Conservation (phyloP, 2,888 invertebrate genomes). For the Macrophya alboannulata region DNA sequence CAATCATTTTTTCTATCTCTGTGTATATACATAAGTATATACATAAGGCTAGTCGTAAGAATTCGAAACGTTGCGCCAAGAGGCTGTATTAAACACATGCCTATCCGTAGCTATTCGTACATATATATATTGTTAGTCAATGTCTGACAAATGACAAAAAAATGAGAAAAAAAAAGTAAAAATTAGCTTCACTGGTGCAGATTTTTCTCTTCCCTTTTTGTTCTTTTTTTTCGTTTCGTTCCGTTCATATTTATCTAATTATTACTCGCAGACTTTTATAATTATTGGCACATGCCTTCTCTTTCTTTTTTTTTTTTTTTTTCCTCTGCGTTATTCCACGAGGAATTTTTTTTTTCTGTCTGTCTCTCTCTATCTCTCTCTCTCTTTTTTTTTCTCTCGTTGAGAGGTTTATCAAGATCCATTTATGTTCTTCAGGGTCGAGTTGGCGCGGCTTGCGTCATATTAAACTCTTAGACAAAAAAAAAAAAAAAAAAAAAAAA, state of each 20-base stretch:
- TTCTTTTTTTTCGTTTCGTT: background rate
- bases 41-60: background rate
- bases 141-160: background rate
- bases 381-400: background rate
- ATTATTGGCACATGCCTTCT: background rate
- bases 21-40: background rate
- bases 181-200: background rate
- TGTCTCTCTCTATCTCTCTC: background rate
- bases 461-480: slow-evolving; percentile 17
- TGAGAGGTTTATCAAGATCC: slow-evolving; percentile 35
- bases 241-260: background rate
- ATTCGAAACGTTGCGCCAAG: background rate
- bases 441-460: slow-evolving; percentile 15
- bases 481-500: background rate
- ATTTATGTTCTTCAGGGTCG: slow-evolving; percentile 47
- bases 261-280: background rate
- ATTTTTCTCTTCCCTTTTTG: no score
- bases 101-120: background rate
- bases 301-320: background rate
- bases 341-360: background rate
- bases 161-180: no score
- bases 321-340: background rate
- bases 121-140: background rate
- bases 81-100: background rate
- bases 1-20: slow-evolving; percentile 8